Percentiles rank a stretch among this genome's conserved stretches.
Conservation (phyloP, 2,113 vertebrate species). For the Thamnophis sirtalis region DNA sequence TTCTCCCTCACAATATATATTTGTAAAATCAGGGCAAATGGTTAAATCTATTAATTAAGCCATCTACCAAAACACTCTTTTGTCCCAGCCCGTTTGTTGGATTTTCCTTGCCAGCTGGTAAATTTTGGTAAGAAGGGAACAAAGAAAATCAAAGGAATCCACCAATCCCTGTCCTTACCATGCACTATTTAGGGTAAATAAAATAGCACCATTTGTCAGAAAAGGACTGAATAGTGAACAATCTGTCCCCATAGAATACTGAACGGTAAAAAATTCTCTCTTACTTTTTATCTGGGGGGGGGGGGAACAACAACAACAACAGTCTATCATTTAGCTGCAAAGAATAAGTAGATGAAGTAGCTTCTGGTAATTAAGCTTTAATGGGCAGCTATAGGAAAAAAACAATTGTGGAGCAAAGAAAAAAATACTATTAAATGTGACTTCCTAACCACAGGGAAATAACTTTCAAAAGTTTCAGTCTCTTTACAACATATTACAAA, state of each 20-base stretch:
- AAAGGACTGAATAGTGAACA: neutral
- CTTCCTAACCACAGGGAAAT: neutral
- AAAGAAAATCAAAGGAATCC: neutral
- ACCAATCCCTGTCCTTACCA: neutral
- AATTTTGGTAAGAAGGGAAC: neutral
- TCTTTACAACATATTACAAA: constrained; percentile 38
- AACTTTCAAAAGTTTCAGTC: constrained; percentile 38
- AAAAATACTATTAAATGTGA: constrained; percentile 21
- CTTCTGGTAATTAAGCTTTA: neutral
- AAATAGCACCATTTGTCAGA: neutral
- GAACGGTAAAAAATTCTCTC: neutral
- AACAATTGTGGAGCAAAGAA: constrained; percentile 37
- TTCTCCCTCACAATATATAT: neutral
- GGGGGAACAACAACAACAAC: neutral
- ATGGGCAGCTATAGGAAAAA: neutral
- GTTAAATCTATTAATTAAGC: neutral
- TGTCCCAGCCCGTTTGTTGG: neutral
- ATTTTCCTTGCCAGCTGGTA: neutral
- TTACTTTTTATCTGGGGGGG: neutral
- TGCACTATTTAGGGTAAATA: neutral
- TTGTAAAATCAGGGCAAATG: neutral
- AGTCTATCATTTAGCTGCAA: constrained; percentile 11
- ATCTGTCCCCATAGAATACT: neutral
- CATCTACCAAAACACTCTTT: neutral
- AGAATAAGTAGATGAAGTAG: neutral